Conservation (phyloP, 2,888 invertebrate species). For the Meliscaeva auricollis region DNA sequence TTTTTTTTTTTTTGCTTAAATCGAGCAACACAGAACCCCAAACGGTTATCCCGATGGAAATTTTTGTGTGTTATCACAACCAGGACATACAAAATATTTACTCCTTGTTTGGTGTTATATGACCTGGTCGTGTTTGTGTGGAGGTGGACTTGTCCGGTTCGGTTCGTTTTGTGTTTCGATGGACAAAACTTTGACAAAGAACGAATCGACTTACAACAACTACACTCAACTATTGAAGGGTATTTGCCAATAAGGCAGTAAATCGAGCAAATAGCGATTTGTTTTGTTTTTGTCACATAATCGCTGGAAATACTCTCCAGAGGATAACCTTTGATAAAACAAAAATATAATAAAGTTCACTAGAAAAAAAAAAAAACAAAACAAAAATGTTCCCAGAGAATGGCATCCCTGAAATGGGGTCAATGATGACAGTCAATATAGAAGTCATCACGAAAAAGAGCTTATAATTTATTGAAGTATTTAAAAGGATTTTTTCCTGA, state of each 20-base stretch:
- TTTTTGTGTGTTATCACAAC: slow-evolving; percentile 52
- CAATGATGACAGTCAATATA: slow-evolving; percentile 50
- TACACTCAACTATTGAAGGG: neutral
- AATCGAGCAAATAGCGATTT: slow-evolving; percentile 73
- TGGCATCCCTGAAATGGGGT: slow-evolving; percentile 23
- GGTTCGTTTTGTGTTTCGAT: neutral
- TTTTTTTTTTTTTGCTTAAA: slow-evolving; percentile 11
- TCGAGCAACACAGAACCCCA: slow-evolving; percentile 61
- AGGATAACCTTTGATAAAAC: slow-evolving; percentile 72
- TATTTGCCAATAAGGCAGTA: slow-evolving; percentile 70
- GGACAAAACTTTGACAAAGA: slow-evolving; percentile 13
- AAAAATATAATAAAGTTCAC: slow-evolving; percentile 68
- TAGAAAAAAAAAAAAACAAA: neutral
- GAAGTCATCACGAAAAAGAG: slow-evolving; percentile 59
- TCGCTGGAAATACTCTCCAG: slow-evolving; percentile 62
- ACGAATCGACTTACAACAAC: neutral
- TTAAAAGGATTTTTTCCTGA: slow-evolving; percentile 50
- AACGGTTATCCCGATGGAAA: slow-evolving; percentile 68
- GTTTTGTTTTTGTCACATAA: slow-evolving; percentile 74
- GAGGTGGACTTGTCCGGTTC: neutral
- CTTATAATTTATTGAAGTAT: slow-evolving; percentile 61
- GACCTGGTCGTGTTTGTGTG: slow-evolving; percentile 57
- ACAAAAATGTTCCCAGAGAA: slow-evolving; percentile 47
- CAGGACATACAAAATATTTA: slow-evolving; percentile 65
- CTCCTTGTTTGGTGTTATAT: slow-evolving; percentile 47